Conservation (phyloP, 2,888 invertebrate species). For the Cheilosia scutellata region DNA sequence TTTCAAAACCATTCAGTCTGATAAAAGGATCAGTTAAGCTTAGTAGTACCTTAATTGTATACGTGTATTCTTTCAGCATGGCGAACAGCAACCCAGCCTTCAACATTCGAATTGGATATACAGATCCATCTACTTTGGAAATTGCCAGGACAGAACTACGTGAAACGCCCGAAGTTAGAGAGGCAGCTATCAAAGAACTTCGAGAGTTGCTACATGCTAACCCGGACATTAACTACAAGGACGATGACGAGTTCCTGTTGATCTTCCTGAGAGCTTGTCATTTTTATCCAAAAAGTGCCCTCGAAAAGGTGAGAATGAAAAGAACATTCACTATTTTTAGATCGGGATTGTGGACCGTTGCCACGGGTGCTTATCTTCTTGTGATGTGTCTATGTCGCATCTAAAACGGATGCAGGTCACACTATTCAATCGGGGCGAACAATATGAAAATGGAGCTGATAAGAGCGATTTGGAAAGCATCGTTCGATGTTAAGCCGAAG, state of each 20-base stretch:
- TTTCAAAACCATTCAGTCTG: constrained; percentile 1
- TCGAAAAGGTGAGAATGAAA: constrained; percentile 86
- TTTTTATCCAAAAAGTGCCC: constrained; percentile 92
- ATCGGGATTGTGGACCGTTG: background rate
- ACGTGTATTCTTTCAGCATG: constrained; percentile 78
- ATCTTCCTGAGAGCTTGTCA: constrained; percentile 93
- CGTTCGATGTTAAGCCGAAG: background rate
- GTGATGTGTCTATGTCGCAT: constrained; percentile 7
- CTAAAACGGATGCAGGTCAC: constrained; percentile 3
- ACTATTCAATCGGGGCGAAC: background rate
- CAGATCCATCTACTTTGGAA: constrained; percentile 86
- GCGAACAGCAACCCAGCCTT: constrained; percentile 84
- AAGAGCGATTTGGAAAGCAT: background rate
- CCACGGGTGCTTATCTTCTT: constrained; percentile 40
- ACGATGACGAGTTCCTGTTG: constrained; percentile 91
- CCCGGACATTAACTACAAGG: constrained; percentile 88
- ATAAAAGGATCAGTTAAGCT: constrained; percentile 19
- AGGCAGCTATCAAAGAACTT: constrained; percentile 86
- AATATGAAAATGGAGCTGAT: constrained; percentile 10
- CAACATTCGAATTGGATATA: constrained; percentile 86
- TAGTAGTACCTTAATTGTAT: constrained; percentile 2
- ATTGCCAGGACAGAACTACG: constrained; percentile 88
- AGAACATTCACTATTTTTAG: constrained; percentile 14
- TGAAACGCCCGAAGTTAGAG: constrained; percentile 89
- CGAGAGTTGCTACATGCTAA: constrained; percentile 88